Conservation (phyloP, 2,888 invertebrate genomes). For the Tiliacea aurago region DNA sequence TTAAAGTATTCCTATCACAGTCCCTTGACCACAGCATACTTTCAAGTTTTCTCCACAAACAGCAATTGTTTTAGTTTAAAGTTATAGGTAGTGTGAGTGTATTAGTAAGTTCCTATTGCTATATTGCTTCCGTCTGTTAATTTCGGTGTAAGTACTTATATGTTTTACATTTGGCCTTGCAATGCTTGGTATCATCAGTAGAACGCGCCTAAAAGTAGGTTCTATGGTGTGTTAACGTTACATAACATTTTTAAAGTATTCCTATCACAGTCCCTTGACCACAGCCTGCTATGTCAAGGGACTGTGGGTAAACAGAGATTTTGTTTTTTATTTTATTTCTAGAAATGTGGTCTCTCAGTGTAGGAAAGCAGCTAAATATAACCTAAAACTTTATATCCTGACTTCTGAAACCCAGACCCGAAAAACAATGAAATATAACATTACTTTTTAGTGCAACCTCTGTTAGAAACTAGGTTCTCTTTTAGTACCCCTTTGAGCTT, state of each 20-base stretch:
- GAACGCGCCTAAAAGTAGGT: neutral
- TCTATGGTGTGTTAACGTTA: neutral
- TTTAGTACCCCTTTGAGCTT: conserved; percentile 81
- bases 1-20: neutral
- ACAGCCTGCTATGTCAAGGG: neutral
- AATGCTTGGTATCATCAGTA: neutral
- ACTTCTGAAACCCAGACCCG: neutral
- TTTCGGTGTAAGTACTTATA: no score
- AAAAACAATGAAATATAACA: conserved; percentile 39
- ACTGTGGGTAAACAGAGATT: no score
- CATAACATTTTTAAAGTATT: neutral
- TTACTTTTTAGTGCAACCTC: conserved; percentile 39
- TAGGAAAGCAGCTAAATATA: neutral
- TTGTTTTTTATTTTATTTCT: neutral
- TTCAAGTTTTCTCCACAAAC: neutral
- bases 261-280: no score
- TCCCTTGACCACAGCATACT: no score
- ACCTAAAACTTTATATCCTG: neutral
- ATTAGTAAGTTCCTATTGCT: neutral
- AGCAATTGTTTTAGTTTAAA: neutral
- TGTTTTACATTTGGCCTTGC: neutral
- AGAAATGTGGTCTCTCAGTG: no score
- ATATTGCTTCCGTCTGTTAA: neutral
- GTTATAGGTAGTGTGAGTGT: neutral
- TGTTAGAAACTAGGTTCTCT: conserved; percentile 55